A percentile compares a stretch with the other conserved stretches of the same genome.
These are phyloP conservation scores for Daktulosphaira vitifoliae DNA, from an alignment of 1,140 invertebrate species.

Conservation along the genomic window DNA sequence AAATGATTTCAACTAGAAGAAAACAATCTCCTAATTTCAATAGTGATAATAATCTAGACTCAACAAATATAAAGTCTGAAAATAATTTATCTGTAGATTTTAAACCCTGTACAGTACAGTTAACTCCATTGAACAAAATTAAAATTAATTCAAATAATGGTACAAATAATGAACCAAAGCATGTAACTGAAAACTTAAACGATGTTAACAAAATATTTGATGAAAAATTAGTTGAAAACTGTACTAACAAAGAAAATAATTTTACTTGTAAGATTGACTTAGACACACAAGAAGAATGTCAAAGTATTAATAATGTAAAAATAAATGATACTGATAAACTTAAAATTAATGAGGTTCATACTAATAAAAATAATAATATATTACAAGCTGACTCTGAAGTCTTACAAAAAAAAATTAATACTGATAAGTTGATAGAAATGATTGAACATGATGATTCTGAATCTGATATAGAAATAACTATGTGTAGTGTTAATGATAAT, in stretches of 20 bases:
- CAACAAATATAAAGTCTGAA: neutral
- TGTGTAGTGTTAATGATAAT: neutral
- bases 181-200: neutral
- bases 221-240: neutral
- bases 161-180: neutral
- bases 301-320: neutral
- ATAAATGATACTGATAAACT: neutral
- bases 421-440: neutral
- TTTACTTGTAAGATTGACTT: neutral
- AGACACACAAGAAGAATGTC: neutral
- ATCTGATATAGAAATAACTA: slow-evolving; percentile 22
- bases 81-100: slow-evolving; percentile 6
- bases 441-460: slow-evolving; percentile 13
- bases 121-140: neutral
- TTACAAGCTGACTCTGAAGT: neutral
- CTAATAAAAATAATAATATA: too few relatives aligned
- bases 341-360: too few relatives aligned
- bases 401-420: neutral
- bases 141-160: neutral
- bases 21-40: neutral
- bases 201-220: neutral
- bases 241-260: neutral
- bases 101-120: neutral
- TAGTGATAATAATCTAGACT: too few relatives aligned
- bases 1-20: neutral